These are phyloP conservation scores for Heliconius melpomene DNA, from an alignment of 1,140 invertebrate species.

Conservation along the genomic window DNA sequence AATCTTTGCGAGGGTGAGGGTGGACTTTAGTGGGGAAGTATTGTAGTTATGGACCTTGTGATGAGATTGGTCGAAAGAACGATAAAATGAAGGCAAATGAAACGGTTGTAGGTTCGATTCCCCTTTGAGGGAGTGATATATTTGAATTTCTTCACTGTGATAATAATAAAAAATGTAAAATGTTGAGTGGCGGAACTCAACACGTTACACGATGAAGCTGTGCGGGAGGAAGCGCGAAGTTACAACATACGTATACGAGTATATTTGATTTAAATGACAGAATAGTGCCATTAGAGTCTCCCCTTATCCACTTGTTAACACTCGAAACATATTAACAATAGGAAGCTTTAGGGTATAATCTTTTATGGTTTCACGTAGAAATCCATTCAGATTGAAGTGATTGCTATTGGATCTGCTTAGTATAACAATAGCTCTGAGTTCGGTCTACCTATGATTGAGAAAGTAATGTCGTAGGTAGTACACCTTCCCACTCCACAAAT, in stretches of 20 bases:
- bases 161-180: no score
- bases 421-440: neutral
- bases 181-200: no score
- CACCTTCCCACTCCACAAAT: no score
- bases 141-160: no score
- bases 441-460: neutral
- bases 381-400: neutral
- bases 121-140: neutral
- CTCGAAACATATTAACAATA: neutral
- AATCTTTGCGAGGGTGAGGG: conserved; percentile 39
- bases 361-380: neutral
- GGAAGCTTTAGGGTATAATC: neutral
- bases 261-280: neutral
- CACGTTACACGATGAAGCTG: no score
- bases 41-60: neutral
- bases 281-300: neutral
- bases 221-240: no score
- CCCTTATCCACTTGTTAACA: neutral
- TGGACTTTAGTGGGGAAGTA: neutral
- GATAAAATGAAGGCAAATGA: no score
- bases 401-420: neutral
- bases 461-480: neutral
- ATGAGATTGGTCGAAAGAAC: neutral
- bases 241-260: neutral
- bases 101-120: neutral